Base-by-base conservation (phyloP, 2,888 invertebrate genomes). In the Nomada goodeniana region DNA sequence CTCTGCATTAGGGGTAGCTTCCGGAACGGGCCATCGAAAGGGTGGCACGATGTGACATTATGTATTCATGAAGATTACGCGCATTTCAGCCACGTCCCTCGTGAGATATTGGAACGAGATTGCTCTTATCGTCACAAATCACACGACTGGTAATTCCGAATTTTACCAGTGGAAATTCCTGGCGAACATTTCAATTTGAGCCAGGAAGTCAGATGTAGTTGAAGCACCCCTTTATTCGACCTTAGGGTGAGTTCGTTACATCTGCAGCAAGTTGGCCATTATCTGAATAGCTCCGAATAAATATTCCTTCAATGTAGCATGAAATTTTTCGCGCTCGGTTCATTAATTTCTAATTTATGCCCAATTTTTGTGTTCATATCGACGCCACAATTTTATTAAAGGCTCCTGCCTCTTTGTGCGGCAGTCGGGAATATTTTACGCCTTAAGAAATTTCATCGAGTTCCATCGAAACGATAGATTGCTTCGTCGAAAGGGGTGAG, bases 31-130 rank as follows among this genome's bases (percentile, higher is more conserved):
- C 73, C 74, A 61, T 65, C 75, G 42, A 72, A 72, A 71, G 67
- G 64, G 65, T 69, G 70, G 47, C 76, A 69, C 78, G 80, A 76
- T 76, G 83, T 80, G 74, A 88, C 89, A 90, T 91, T 91, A 90
- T 85, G 88, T 89, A 92, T 91, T 91, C 91, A 91, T 91, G 91
- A 89, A 90, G 89, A 91, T 91, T 89, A 89, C 89, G 89, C 89
- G 90, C 90, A 90, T 89, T 91, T 89, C 83, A 77, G 76, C 89
- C 91, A 91, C 90, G 91, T 90, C 86, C 83, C 84, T 83, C 86
- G 84, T 89, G 87, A 89, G 88, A 91, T 91, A 91, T 91, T 91
- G 89, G 87, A 88, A 87, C 85, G 91, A 89, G 90, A 91, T 90
- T 91, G 86, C 89, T 85, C 89, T 90, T 91, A 90, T 90, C 90